Evolutionary conservation across 2,113 vertebrate species (phyloP), one percentile per base, ranked within the genome.

Genomic region (Cynoglossus semilaevis): DNA sequence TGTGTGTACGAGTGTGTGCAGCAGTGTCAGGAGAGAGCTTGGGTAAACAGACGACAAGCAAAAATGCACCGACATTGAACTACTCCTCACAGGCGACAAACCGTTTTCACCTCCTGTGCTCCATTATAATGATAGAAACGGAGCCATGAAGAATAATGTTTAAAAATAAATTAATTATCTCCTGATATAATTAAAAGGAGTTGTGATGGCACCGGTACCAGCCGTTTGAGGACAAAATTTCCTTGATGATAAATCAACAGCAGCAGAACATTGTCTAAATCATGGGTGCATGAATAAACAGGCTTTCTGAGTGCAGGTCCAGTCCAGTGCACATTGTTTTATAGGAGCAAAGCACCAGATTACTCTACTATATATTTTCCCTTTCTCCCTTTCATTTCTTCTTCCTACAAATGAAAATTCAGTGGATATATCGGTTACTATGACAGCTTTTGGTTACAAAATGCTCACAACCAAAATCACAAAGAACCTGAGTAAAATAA

Each of bases 21-120:
- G 65, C 50, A 41, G 68, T 71, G 59, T 70, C 73, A 71, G 74
- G 63, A 80, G 68, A 81, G 58, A 52, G 40, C 68, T 70, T 64
- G 51, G 64, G 64, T 79, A 79, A 82, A 75, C 80, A 77, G 75
- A 73, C 41, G 48, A 63, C 67, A 72, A 74, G 64, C 60, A 63
- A 62, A 78, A 80, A 73, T 59, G 73, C 65, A 55, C 71, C 77
- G 74, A 72, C 64, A 58, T 53, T 76, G 71, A 77, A 57, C 62
- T 50, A n/a, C 54, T 65, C 4, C 8, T 50, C 59, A 74, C 51
- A 60, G 68, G 65, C 74, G 74, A 85, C 66, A 76, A 68, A 77
- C 73, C 67, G 62, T 79, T 70, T 77, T 55, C 66, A 62, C 42
- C 62, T 58, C 64, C 59, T 42, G 64, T 50, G 59, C 62, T 72